Base-by-base conservation (phyloP, 2,113 vertebrate genomes). In the Cryptotis parvus region DNA sequence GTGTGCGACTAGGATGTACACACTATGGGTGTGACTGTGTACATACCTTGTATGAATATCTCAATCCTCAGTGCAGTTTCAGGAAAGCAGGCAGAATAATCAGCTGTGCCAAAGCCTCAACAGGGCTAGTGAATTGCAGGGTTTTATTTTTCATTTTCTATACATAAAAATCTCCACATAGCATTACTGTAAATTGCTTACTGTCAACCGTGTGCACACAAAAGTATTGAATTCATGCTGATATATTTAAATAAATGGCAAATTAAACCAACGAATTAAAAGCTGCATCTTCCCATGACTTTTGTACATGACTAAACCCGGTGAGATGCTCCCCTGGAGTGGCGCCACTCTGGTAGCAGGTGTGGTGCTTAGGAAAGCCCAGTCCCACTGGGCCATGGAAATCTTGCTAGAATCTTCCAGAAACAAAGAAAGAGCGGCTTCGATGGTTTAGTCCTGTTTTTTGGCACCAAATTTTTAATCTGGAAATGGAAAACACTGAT, bases 11-110 rank as follows among this genome's bases (percentile, higher is more conserved):
- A 92, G 84, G 55, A 79, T 93, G 84, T 95, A 75, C 91, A 96
- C 95, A 87, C 95, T 85, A 75, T 94, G 86, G 73, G 94, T 96
- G 92, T 96, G 92, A 95, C 43, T 91, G 91, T 97, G 94, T 95
- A 95, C 94, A 95, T 95, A 93, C 96, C 93, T 96, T 92, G 91
- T 95, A 96, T 96, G 95, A 95, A 95, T 94, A 94, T 63, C 89
- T 91, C 52, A 92, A 92, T 94, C 68, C 65, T 96, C 73, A 90
- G 89, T 94, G 43, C 87, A 70, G n/a, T 80, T 63, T 24, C 49
- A 81, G 65, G 74, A 84, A 93, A 95, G 39, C 20, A 80, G 49
- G 58, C 90, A 91, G 41, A 82, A 75, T 68, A 92, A 84, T 87
- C 8, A 31, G 41, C 49, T 70, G 37, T 63, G 86, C 45, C 91